phyloP scores from a whole-genome alignment of 2,113 vertebrate genomes.

The Chlamydotis undulata region DNA sequence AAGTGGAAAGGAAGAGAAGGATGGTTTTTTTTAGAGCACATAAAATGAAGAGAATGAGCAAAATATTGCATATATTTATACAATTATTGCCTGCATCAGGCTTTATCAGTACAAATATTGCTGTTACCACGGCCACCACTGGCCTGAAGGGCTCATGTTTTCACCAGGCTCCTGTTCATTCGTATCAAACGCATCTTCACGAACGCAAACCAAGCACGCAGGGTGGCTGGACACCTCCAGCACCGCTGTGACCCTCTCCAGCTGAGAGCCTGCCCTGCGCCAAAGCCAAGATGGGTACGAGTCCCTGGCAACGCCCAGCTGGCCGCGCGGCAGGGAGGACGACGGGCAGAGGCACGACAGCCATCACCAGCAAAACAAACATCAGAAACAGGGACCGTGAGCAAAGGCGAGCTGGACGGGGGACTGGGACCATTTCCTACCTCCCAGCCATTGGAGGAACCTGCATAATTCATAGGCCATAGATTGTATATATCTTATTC shows the following conservation, averaged over 20 bases:
- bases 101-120: background rate
- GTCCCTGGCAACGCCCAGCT: background rate
- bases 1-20: background rate
- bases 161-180: background rate
- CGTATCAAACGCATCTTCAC: background rate
- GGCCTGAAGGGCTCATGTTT: background rate
- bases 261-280: background rate
- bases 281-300: rapidly evolving
- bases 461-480: constrained; percentile 61
- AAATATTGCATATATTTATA: background rate
- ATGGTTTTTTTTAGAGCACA: background rate
- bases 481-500: constrained; percentile 45
- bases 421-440: background rate
- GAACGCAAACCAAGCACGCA: rapidly evolving
- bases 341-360: background rate
- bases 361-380: background rate
- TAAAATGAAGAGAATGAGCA: background rate
- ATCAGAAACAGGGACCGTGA: background rate
- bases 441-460: background rate
- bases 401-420: background rate
- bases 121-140: background rate
- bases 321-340: rapidly evolving
- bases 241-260: background rate
- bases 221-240: background rate
- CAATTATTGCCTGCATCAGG: background rate